These are phyloP conservation scores for Plecotus auritus DNA, from an alignment of 2,113 vertebrate genomes.

Conservation along the genomic window DNA sequence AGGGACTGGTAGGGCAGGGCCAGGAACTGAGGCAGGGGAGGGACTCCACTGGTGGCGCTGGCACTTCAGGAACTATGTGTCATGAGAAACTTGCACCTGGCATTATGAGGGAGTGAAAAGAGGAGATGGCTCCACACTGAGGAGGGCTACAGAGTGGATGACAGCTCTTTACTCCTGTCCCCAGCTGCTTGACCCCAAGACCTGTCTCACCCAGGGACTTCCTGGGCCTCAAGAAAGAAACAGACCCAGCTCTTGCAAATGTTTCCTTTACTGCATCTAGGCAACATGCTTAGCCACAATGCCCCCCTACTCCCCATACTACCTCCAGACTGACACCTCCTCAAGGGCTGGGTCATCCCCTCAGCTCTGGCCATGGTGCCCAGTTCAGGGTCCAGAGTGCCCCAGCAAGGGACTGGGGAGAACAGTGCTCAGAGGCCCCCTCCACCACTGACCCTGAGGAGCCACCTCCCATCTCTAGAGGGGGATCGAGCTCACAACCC, in stretches of 20 bases:
- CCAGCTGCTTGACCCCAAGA: rapidly evolving
- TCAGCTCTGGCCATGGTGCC: neutral
- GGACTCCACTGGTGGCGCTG: neutral
- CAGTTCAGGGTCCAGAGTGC: too few relatives aligned
- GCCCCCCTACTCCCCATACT: neutral
- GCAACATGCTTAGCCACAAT: neutral
- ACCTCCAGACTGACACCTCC: neutral
- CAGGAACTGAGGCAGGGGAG: neutral
- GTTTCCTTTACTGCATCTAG: neutral
- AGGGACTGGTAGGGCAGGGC: too few relatives aligned
- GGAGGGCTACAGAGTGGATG: neutral
- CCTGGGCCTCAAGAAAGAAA: neutral
- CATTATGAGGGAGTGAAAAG: neutral
- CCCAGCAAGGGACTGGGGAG: neutral
- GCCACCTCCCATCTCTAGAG: neutral
- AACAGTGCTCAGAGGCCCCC: neutral
- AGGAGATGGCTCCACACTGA: neutral
- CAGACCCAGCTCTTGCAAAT: neutral
- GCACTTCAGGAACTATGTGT: neutral
- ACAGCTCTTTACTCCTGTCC: neutral
- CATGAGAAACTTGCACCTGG: neutral
- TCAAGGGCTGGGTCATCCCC: neutral
- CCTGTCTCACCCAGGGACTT: too few relatives aligned
- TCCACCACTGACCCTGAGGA: neutral
- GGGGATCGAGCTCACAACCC: rapidly evolving